A percentile compares a stretch with the other conserved stretches of the same genome.
These are phyloP conservation scores for Crotalus horridus DNA, from an alignment of 2,113 vertebrate species.

Conservation along the genomic window DNA sequence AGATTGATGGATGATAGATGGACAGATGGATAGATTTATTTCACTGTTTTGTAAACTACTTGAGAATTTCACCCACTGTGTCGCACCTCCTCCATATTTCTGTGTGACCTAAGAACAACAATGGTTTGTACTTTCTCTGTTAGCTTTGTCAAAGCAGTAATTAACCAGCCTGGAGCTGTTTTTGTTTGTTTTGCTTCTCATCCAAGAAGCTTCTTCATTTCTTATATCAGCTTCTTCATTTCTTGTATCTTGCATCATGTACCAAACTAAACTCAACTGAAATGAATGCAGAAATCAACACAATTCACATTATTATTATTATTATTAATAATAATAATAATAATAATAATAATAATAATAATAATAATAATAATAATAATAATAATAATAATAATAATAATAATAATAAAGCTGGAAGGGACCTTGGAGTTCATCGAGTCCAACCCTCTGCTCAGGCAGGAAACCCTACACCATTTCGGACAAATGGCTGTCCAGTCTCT, in stretches of 20 bases:
- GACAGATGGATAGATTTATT: background rate
- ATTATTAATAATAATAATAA: no score
- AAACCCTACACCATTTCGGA: no score
- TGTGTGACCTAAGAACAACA: conserved; percentile 38
- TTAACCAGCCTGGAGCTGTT: conserved; percentile 40
- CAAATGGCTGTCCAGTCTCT: no score
- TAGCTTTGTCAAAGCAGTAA: conserved; percentile 43
- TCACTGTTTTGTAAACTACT: conserved; percentile 17
- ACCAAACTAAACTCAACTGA: background rate
- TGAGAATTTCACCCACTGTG: background rate
- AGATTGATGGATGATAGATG: no score
- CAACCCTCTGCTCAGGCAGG: background rate
- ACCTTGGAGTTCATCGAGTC: background rate
- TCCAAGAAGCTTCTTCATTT: background rate
- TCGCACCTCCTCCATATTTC: conserved; percentile 31
- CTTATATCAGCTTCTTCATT: background rate
- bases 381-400: no score
- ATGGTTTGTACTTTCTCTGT: conserved; percentile 16
- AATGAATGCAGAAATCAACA: background rate
- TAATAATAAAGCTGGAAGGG: background rate
- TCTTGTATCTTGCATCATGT: background rate
- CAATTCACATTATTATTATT: background rate
- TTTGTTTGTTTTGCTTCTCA: background rate
- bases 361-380: no score
- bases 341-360: no score